phyloP scores from a whole-genome alignment of 1,140 invertebrate genomes.

The Cotesia typhae region DNA sequence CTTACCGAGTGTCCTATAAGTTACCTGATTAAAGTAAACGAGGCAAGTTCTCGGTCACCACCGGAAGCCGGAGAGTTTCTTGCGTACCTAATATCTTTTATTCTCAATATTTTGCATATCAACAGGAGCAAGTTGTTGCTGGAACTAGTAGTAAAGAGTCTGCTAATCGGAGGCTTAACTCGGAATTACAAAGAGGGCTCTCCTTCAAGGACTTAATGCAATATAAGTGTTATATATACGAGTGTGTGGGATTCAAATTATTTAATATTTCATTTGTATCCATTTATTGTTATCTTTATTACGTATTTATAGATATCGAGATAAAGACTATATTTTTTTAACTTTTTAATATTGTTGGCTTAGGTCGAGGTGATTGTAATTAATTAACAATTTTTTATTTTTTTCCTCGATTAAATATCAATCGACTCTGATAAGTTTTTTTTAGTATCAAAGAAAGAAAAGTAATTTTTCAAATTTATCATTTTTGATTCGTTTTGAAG shows the following conservation, averaged over 20 bases:
- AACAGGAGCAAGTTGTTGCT: conserved; percentile 23
- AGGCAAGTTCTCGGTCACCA: conserved; percentile 24
- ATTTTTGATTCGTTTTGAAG: no score
- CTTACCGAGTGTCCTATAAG: background rate
- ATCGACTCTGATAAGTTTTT: no score
- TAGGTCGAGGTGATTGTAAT: no score
- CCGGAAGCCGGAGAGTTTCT: conserved; percentile 23
- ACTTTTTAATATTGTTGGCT: no score
- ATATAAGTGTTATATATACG: background rate
- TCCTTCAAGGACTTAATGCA: background rate
- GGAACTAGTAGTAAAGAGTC: conserved; percentile 31
- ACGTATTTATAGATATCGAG: no score
- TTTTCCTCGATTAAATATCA: no score
- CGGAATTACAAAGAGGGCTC: background rate
- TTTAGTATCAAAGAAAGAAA: no score
- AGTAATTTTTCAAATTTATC: no score
- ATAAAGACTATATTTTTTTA: no score
- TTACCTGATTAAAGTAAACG: conserved; percentile 21
- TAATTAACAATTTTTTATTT: no score
- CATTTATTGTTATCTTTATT: background rate
- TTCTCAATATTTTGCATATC: conserved; percentile 31
- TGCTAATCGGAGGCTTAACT: background rate
- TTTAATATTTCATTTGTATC: conserved; percentile 15
- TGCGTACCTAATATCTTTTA: background rate
- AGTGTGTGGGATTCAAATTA: conserved; percentile 24